These are phyloP conservation scores for Cladorhizidae sp. DNA, from an alignment of 37 sponge, comb jelly and placozoan species.

Conservation along the genomic window DNA sequence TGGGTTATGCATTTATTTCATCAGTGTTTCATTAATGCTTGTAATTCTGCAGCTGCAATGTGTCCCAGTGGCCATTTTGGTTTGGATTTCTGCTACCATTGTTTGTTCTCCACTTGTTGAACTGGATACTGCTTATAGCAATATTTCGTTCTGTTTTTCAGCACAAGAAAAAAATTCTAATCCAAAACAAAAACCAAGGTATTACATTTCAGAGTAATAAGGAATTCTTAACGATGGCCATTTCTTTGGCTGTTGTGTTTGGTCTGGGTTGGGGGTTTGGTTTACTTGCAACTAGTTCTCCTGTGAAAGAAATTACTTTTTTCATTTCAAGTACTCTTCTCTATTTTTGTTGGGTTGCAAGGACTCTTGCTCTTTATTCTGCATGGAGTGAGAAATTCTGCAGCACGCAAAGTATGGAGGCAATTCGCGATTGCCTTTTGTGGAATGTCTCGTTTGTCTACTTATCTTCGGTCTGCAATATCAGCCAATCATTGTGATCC, in stretches of 20 bases:
- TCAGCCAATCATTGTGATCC: too few relatives aligned
- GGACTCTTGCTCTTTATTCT: conserved; percentile 43
- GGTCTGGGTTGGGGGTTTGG: conserved; percentile 75
- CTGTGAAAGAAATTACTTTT: conserved; percentile 11
- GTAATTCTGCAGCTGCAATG: conserved; percentile 51
- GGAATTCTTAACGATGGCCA: conserved; percentile 27
- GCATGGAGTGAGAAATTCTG: conserved; percentile 24
- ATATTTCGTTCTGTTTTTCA: conserved; percentile 30
- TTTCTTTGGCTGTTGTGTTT: conserved; percentile 50
- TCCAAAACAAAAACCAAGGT: background rate
- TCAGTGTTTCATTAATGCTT: background rate
- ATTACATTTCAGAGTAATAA: background rate
- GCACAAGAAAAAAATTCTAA: background rate
- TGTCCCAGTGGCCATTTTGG: conserved; percentile 49
- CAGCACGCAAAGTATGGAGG: conserved; percentile 38
- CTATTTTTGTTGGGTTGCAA: conserved; percentile 44
- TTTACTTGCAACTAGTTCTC: conserved; percentile 42
- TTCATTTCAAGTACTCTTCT: conserved; percentile 49
- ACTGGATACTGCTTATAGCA: conserved; percentile 61
- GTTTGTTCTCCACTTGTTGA: conserved; percentile 44
- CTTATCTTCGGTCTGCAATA: too few relatives aligned
- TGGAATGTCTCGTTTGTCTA: too few relatives aligned
- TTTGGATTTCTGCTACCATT: conserved; percentile 66
- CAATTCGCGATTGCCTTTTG: background rate
- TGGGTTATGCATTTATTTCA: background rate